Percentiles rank a stretch among this genome's conserved stretches.
Conservation (phyloP, 1,140 invertebrate species). For the Andrena cerasifolii region DNA sequence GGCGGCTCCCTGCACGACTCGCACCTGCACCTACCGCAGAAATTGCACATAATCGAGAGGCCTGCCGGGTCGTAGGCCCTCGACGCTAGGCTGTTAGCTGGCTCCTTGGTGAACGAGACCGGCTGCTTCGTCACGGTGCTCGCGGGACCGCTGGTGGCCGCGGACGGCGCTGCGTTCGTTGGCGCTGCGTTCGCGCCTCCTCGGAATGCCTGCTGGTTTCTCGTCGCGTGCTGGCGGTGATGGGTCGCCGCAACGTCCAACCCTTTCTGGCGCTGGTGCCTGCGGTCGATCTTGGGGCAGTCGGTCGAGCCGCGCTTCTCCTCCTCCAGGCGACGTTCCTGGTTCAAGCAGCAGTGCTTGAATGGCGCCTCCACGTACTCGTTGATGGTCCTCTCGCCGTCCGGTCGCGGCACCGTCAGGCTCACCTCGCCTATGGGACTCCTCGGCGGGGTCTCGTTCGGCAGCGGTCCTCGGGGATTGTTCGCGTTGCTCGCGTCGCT, state of each 20-base stretch:
- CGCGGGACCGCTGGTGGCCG: slow-evolving; percentile 51
- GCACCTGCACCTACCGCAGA: slow-evolving; percentile 93
- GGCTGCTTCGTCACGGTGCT: slow-evolving; percentile 84
- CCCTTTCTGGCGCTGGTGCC: slow-evolving; percentile 61
- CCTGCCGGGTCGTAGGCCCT: slow-evolving; percentile 70
- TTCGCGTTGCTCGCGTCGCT: slow-evolving; percentile 49
- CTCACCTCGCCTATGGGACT: slow-evolving; percentile 82
- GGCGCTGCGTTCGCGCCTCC: slow-evolving; percentile 19
- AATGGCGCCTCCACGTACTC: slow-evolving; percentile 94
- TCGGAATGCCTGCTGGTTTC: slow-evolving; percentile 52
- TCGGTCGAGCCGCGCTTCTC: slow-evolving; percentile 53
- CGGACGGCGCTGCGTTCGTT: slow-evolving; percentile 70
- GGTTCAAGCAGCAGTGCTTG: slow-evolving; percentile 60
- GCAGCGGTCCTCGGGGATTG: slow-evolving; percentile 30
- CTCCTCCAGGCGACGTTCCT: slow-evolving; percentile 58
- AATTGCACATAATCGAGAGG: slow-evolving; percentile 90
- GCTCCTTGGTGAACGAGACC: slow-evolving; percentile 83
- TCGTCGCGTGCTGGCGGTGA: slow-evolving; percentile 70
- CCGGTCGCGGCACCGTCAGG: slow-evolving; percentile 88
- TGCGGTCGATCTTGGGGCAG: slow-evolving; percentile 73
- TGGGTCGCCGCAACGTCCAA: slow-evolving; percentile 54
- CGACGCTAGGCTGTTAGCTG: slow-evolving; percentile 72
- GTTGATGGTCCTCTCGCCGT: slow-evolving; percentile 89
- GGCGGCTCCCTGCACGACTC: slow-evolving; percentile 92
- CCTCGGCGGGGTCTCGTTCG: slow-evolving; percentile 51